These are phyloP conservation scores for Baronia brevicornis DNA, from an alignment of 2,888 invertebrate species.

Conservation along the genomic window DNA sequence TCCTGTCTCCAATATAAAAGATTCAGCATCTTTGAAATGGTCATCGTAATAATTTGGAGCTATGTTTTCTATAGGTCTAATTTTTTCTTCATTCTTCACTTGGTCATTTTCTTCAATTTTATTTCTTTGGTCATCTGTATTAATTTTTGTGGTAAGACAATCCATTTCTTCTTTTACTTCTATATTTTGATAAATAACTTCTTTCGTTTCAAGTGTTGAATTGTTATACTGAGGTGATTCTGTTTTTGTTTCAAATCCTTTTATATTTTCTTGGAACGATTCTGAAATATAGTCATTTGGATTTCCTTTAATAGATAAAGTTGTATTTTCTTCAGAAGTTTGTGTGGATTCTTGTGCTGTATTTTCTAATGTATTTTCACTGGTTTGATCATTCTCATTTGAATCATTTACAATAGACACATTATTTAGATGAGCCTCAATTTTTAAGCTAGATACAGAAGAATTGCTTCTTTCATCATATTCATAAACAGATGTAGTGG, in stretches of 20 bases:
- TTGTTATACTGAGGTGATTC: conserved; percentile 22
- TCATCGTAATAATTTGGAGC: conserved; percentile 74
- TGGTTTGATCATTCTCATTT: conserved; percentile 24
- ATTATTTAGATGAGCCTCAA: conserved; percentile 51
- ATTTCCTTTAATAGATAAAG: conserved; percentile 24
- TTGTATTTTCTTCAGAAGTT: conserved; percentile 20
- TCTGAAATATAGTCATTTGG: conserved; percentile 43
- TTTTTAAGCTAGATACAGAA: conserved; percentile 51
- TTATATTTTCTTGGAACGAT: conserved; percentile 24
- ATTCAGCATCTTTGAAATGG: conserved; percentile 86
- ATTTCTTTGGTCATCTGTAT: conserved; percentile 23
- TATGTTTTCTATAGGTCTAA: conserved; percentile 38
- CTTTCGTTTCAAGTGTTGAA: conserved; percentile 22
- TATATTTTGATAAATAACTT: conserved; percentile 33
- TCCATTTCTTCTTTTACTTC: conserved; percentile 37
- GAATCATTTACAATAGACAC: conserved; percentile 33
- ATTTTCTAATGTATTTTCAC: conserved; percentile 21
- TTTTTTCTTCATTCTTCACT: conserved; percentile 41
- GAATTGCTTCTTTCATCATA: conserved; percentile 63
- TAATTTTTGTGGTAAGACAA: conserved; percentile 27
- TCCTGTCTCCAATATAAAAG: conserved; percentile 82
- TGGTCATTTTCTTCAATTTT: conserved; percentile 29
- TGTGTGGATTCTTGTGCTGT: conserved; percentile 20
- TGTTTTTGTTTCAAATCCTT: conserved; percentile 20
- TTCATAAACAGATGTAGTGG: conserved; percentile 52